Conservation (phyloP, 2,888 invertebrate species). For the Neoaliturus tenellus region DNA sequence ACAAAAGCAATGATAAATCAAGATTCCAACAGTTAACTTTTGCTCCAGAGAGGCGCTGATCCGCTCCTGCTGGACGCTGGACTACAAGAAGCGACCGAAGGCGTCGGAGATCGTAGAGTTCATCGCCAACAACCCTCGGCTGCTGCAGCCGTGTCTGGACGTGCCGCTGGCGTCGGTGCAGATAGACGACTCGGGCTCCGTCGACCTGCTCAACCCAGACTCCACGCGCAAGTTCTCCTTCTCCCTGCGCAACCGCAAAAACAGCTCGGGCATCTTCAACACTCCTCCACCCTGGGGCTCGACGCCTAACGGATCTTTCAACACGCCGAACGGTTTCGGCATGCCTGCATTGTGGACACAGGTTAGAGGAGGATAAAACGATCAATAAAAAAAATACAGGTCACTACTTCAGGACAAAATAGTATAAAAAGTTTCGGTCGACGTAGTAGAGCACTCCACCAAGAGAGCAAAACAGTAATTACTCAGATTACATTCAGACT, state of each 20-base stretch:
- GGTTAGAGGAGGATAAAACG: too few species aligned
- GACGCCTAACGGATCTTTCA: background rate
- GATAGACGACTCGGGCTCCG: conserved; percentile 79
- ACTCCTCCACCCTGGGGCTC: background rate
- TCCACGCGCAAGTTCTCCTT: conserved; percentile 60
- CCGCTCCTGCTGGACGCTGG: conserved; percentile 86
- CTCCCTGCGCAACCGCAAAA: conserved; percentile 59
- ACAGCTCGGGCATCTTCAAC: conserved; percentile 36
- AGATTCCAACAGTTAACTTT: too few species aligned
- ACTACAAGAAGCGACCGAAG: conserved; percentile 82
- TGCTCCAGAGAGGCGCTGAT: conserved; percentile 82
- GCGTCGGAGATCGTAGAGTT: conserved; percentile 89
- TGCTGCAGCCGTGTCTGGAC: conserved; percentile 87
- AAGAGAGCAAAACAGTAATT: too few species aligned
- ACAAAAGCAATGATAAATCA: too few species aligned
- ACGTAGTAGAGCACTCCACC: too few species aligned
- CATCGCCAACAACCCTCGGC: conserved; percentile 84
- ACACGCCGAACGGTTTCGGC: background rate
- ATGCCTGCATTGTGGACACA: conserved; percentile 6
- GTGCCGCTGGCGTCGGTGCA: conserved; percentile 84
- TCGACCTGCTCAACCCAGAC: conserved; percentile 75
- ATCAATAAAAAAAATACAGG: too few species aligned
- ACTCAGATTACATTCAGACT: too few species aligned
- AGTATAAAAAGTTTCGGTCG: too few species aligned
- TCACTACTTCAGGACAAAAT: too few species aligned